Percentiles rank a stretch among this genome's conserved stretches.
Evolutionary conservation across 2,888 invertebrate genomes (phyloP).

Genomic region (Poecilobothrus nobilitatus): DNA sequence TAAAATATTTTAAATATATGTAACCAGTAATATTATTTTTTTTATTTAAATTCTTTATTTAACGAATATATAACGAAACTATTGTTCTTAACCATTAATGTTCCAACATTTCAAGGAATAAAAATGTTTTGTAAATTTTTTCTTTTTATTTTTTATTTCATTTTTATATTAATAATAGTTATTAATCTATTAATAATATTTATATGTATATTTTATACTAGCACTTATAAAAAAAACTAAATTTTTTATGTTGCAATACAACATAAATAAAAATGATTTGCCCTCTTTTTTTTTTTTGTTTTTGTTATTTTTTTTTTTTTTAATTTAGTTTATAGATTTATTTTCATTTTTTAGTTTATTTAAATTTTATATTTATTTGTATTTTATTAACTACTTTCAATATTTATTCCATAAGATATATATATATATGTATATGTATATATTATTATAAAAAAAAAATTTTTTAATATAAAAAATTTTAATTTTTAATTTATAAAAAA

Average conservation of each 20-base stretch:
- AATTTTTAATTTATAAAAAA: no score
- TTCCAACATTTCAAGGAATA: constrained; percentile 9
- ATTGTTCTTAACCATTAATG: constrained; percentile 20
- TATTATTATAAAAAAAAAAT: no score
- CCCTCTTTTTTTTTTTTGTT: no score
- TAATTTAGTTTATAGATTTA: not conserved
- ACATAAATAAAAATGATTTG: constrained; percentile 5
- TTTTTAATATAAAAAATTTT: no score
- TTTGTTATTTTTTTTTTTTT: constrained; percentile 13
- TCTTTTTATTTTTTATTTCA: constrained; percentile 21
- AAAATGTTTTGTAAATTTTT: constrained; percentile 22
- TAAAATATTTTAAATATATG: constrained; percentile 22
- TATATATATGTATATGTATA: not conserved
- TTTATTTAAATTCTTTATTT: not conserved
- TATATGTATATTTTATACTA: constrained; percentile 4
- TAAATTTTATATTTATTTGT: no score
- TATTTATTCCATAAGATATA: not conserved
- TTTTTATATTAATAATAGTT: constrained; percentile 12
- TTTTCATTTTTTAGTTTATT: no score
- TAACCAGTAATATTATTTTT: constrained; percentile 19
- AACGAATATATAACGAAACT: constrained; percentile 13
- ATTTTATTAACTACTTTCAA: no score
- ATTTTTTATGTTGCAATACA: constrained; percentile 19
- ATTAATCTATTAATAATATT: not conserved
- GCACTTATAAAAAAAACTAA: constrained; percentile 19